These are phyloP conservation scores for Eurytoma californica DNA, from an alignment of 2,888 invertebrate species.

Conservation along the genomic window DNA sequence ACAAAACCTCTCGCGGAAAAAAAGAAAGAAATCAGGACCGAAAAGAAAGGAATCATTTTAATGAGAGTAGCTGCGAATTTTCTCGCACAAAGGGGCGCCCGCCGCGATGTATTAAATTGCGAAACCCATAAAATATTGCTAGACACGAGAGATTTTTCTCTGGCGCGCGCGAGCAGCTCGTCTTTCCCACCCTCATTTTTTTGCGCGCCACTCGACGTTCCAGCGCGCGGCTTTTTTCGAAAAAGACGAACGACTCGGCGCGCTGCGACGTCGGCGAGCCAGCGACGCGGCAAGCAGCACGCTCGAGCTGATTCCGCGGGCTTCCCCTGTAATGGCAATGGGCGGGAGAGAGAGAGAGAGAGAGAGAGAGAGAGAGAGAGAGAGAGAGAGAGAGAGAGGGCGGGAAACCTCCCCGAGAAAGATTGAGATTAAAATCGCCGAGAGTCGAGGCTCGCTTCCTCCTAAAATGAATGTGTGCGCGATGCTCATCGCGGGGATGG, in stretches of 20 bases:
- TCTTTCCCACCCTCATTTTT: neutral
- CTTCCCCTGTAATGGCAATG: conserved; percentile 28
- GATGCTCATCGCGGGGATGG: conserved; percentile 36
- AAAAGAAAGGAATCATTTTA: conserved; percentile 39
- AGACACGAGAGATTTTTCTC: conserved; percentile 31
- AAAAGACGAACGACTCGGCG: conserved; percentile 49
- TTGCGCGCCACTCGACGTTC: conserved; percentile 28
- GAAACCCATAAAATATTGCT: conserved; percentile 51
- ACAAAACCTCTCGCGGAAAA: neutral
- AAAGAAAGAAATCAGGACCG: neutral
- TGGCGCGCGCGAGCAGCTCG: conserved; percentile 34
- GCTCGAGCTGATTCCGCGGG: conserved; percentile 50
- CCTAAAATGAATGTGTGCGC: conserved; percentile 52
- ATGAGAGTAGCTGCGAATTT: conserved; percentile 47
- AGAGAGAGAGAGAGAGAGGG: neutral
- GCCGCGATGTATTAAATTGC: conserved; percentile 39
- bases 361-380: no score
- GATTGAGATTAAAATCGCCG: conserved; percentile 69
- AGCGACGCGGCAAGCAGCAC: conserved; percentile 45
- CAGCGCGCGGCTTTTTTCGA: conserved; percentile 45
- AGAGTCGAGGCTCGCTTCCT: conserved; percentile 34
- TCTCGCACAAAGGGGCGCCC: conserved; percentile 34
- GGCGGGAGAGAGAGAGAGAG: neutral
- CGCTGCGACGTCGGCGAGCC: conserved; percentile 28
- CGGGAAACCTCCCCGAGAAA: conserved; percentile 57